These are phyloP conservation scores for Taenaris catops DNA, from an alignment of 2,888 invertebrate species.

Conservation along the genomic window DNA sequence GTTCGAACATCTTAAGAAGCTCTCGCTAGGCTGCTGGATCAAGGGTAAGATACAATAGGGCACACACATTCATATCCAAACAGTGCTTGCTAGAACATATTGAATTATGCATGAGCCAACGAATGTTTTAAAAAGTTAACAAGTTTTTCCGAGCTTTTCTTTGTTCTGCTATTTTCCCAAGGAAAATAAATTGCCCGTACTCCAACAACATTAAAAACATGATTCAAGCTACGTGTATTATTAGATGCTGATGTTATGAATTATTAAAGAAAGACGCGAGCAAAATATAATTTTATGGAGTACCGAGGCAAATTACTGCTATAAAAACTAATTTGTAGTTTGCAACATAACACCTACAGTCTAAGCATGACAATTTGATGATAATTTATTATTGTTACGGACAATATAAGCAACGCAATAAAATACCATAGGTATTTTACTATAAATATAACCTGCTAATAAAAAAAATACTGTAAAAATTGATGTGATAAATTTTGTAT, in stretches of 20 bases:
- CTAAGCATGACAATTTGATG: conserved; percentile 5
- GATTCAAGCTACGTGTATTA: conserved; percentile 28
- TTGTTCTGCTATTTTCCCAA: conserved; percentile 60
- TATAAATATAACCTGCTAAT: too few relatives aligned
- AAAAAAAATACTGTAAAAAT: too few relatives aligned
- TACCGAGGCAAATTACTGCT: conserved; percentile 14
- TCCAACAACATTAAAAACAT: conserved; percentile 31
- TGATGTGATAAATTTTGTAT: too few relatives aligned
- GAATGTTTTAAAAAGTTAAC: conserved; percentile 76
- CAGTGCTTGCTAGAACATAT: conserved; percentile 36
- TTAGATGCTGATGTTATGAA: conserved; percentile 21
- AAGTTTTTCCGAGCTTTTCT: conserved; percentile 70
- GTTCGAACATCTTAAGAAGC: too few relatives aligned
- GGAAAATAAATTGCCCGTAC: conserved; percentile 63
- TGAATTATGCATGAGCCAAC: conserved; percentile 71
- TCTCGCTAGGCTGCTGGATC: too few relatives aligned
- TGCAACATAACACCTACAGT: conserved; percentile 14
- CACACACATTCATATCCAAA: too few relatives aligned
- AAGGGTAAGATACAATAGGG: too few relatives aligned
- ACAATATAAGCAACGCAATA: conserved; percentile 2
- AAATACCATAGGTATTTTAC: conserved; percentile 2
- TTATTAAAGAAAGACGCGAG: conserved; percentile 21
- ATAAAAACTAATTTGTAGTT: conserved; percentile 19
- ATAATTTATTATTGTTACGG: conserved; percentile 3
- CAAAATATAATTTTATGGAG: conserved; percentile 21